Evolutionary conservation across 2,113 vertebrate genomes (phyloP).

Genomic region (Piliocolobus tephrosceles): DNA sequence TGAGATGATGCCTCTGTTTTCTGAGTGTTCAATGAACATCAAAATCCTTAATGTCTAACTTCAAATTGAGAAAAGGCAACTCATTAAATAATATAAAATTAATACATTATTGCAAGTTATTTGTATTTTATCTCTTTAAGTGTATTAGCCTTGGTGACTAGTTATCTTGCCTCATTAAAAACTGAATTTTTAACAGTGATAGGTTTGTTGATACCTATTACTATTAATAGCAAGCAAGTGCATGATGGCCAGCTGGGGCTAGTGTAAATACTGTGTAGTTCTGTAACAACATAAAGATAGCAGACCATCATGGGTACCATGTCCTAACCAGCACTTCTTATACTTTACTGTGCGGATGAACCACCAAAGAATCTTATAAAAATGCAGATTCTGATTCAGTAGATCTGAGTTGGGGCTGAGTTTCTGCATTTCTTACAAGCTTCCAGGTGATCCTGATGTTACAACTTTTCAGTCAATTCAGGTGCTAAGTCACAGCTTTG

Average conservation of each 20-base stretch:
- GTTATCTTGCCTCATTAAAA: not conserved
- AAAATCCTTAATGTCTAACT: not conserved
- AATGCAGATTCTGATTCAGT: slow-evolving; percentile 6
- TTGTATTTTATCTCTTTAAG: not conserved
- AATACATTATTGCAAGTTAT: not conserved
- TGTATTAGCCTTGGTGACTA: not conserved
- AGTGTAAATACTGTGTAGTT: not conserved
- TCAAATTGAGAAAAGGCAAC: slow-evolving; percentile 30
- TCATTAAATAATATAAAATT: not conserved
- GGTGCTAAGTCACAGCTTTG: not conserved
- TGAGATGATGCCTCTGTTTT: not conserved
- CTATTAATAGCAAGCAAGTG: not conserved
- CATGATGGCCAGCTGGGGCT: not conserved
- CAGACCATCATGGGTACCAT: not conserved
- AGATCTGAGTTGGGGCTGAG: not conserved
- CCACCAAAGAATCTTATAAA: not conserved
- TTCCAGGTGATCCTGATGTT: not conserved
- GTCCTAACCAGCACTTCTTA: not conserved
- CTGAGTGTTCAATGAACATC: not conserved
- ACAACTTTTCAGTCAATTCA: not conserved
- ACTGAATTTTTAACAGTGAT: not conserved
- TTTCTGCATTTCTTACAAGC: not conserved
- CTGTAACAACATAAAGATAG: not conserved
- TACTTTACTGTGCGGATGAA: not conserved
- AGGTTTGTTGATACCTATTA: not conserved